Base-by-base conservation (phyloP, 2,888 invertebrate species). In the Eilema sororculum region DNA sequence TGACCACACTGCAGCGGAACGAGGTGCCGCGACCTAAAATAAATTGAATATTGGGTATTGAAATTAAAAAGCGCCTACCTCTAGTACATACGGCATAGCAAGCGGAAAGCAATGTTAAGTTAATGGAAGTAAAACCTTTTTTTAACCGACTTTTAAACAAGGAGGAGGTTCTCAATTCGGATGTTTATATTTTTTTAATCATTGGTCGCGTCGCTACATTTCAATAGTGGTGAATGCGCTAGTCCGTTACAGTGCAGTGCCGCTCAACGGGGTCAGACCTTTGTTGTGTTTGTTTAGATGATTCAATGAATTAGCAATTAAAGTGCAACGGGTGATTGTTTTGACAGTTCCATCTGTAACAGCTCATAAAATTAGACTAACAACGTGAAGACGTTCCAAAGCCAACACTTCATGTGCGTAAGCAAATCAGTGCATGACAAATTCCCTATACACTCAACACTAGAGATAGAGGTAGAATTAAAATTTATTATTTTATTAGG, bases 341-440 rank as follows among this genome's bases (percentile, higher is more conserved):
- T 56, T 65, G 41, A 64, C 65, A 75, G 67, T 65, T 70, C 33
- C 70, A 71, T 66, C 20, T 67, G 46, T 22, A 56, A 22, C 61
- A 66, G 58, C 67, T 69, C 65, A 57, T 64, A 72, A 57, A 66
- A 71, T 71, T 64, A 67, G 56, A 70, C 63, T 70, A 72, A 68
- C 59, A 64, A 69, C 73, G 78, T 80, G 76, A 70, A 76, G 72
- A 78, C 72, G 71, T 67, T 74, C 65, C 68, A 73, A 82, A 81
- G 75, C 72, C 75, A 80, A 76, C 73, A 77, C 73, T 56, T 69
- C 2, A 64, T 74, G 76, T 73, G 71, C 69, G 46, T 70, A 80
- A 78, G 75, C 79, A 58, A 63, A 69, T 66, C 65, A 59, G 67
- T 71, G 70, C 73, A 72, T 24, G 56, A 65, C 13, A 52, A 30